Base-by-base conservation (phyloP, 2,888 invertebrate genomes). In the Orthosia gothica region DNA sequence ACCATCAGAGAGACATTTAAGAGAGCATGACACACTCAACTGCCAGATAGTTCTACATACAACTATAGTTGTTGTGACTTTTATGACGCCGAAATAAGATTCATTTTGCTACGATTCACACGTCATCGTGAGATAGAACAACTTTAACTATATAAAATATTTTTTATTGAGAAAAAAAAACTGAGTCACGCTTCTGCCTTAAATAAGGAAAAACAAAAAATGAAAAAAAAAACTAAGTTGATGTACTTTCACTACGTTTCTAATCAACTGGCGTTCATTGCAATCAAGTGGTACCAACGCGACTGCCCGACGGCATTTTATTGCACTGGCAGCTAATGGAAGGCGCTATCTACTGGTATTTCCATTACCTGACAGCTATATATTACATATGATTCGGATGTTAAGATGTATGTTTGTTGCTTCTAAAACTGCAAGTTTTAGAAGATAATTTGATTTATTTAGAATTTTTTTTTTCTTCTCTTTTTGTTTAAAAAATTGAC, bases 261-360 rank as follows among this genome's bases (percentile, higher is more conserved):
- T 67, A 40, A 78, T 78, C 58, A 70, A 70, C 47, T 40, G n/a
- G 62, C 15, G 32, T 67, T 58, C 50, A 70, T 40, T 64, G 52
- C 77, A 70, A 82, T 82, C 63, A 82, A 76, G 70, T 64, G 50
- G 57, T 75, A 67, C 3, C 58, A 49, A 54, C 59, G 55, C 67
- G 83, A 62, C 83, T 15, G 57, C 2, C 50, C 62, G 83, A 74
- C 81, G 81, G 12, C 84, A 49, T 68, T 82, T 83, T 82, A 84
- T 82, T 75, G 84, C 75, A 83, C 70, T 55, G 68, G 63, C 59
- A 69, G 67, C 64, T 77, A 76, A 80, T 76, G 58, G 63, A 49
- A 18, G 47, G 2, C 13, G 11, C 5, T 40, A 3, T 26, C 26
- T 16, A 16, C 16, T 15, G 7, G 16, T 63, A n/a, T 47, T 20